phyloP scores from a whole-genome alignment of 30 jellyfish, hydroid and myxozoan genomes.

The Cassiopea xamachana region DNA sequence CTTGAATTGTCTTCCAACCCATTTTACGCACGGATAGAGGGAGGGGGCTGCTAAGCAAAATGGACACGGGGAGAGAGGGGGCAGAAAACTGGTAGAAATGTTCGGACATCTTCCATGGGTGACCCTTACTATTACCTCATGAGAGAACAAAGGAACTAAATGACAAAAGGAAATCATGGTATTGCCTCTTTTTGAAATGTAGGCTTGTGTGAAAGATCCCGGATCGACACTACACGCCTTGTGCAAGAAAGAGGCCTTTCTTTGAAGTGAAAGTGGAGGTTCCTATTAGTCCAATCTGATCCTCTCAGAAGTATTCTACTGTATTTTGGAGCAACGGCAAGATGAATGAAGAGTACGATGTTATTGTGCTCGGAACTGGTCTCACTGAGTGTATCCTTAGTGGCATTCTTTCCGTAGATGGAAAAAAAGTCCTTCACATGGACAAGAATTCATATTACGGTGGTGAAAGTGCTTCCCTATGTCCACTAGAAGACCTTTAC shows the following conservation, averaged over 20 bases:
- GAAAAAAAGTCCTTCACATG: conserved; percentile 98
- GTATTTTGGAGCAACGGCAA: not conserved
- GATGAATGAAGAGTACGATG: conserved; percentile 99
- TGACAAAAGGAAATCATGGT: conserved; percentile 1
- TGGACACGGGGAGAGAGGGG: no score
- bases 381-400: conserved; percentile 97
- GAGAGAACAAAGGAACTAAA: no score
- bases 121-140: no score
- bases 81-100: no score
- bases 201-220: conserved; percentile 57
- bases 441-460: conserved; percentile 99
- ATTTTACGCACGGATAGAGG: no score
- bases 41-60: no score
- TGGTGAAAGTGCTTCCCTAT: conserved; percentile 97
- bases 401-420: conserved; percentile 97
- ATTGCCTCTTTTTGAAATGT: conserved; percentile 39
- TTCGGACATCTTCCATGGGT: no score
- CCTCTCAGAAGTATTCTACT: not conserved
- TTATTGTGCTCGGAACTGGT: conserved; percentile 98
- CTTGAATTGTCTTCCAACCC: no score
- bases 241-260: not conserved
- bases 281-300: not conserved
- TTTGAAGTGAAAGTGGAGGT: not conserved
- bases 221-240: conserved; percentile 78
- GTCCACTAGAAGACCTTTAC: conserved; percentile 91